Evolutionary conservation across 2,113 vertebrate species (phyloP).

Genomic region (Eira barbara): DNA sequence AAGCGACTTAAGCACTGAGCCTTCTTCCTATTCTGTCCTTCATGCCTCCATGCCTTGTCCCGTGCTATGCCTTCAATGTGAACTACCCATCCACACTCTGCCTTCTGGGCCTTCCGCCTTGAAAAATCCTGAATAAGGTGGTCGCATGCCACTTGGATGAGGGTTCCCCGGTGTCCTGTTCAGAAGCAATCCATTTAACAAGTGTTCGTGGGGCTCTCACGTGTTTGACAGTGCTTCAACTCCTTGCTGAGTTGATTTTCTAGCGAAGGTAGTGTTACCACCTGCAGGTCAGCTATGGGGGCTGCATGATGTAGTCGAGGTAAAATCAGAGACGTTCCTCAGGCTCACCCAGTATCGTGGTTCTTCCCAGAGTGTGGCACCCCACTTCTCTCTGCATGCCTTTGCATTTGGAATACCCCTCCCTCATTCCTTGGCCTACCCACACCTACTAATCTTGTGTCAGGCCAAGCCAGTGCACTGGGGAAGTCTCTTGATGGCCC

Average conservation of each 20-base stretch:
- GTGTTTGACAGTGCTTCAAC: neutral
- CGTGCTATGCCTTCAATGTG: neutral
- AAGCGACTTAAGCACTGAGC: neutral
- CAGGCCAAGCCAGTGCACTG: neutral
- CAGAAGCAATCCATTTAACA: neutral
- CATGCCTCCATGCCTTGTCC: neutral
- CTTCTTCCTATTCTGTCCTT: neutral
- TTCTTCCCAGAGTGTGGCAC: neutral
- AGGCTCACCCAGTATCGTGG: neutral
- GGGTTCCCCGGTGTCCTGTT: neutral
- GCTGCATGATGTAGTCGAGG: neutral
- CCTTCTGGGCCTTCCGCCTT: neutral
- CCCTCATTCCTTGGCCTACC: neutral
- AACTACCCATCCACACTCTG: neutral
- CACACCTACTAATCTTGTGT: neutral
- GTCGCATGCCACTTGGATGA: neutral
- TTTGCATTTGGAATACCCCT: neutral
- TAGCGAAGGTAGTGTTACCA: neutral
- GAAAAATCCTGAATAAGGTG: neutral
- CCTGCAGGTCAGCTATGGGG: neutral
- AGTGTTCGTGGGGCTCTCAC: neutral
- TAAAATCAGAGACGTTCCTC: neutral
- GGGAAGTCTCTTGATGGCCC: neutral
- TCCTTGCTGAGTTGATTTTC: neutral
- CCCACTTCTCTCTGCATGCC: neutral